Conservation (phyloP, 2,888 invertebrate genomes). For the Idaea aversata region DNA sequence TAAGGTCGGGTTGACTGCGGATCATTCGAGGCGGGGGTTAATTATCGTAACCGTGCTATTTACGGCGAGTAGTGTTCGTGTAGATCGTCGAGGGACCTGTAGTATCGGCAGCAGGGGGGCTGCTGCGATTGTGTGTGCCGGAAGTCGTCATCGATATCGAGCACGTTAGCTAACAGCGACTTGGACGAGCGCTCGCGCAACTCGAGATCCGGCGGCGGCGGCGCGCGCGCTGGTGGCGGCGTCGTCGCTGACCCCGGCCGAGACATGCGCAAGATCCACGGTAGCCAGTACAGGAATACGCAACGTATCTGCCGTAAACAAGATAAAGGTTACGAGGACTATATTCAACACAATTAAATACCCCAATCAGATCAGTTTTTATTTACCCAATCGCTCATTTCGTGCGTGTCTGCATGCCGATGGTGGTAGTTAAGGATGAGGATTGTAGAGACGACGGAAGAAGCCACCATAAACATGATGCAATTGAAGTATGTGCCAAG, state of each 20-base stretch:
- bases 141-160: conserved; percentile 98
- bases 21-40: conserved; percentile 72
- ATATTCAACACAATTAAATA: conserved; percentile 3
- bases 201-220: conserved; percentile 91
- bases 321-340: conserved; percentile 1
- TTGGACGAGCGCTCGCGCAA: conserved; percentile 95
- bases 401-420: conserved; percentile 97
- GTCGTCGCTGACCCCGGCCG: conserved; percentile 83
- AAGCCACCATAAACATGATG: conserved; percentile 99
- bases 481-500: conserved; percentile 98
- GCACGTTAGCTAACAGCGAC: conserved; percentile 96
- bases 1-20: conserved; percentile 74
- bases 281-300: conserved; percentile 98
- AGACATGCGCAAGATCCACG: conserved; percentile 97
- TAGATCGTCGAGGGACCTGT: conserved; percentile 85
- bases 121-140: conserved; percentile 88
- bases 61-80: conserved; percentile 81
- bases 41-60: conserved; percentile 79
- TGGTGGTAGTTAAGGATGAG: conserved; percentile 99
- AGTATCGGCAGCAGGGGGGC: conserved; percentile 87
- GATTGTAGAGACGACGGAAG: conserved; percentile 98
- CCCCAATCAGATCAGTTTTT: conserved; percentile 2
- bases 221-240: conserved; percentile 84
- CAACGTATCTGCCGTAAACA: conserved; percentile 85
- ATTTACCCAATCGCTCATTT: conserved; percentile 98